phyloP scores from a whole-genome alignment of 2,113 vertebrate genomes.

The Gavialis gangeticus region DNA sequence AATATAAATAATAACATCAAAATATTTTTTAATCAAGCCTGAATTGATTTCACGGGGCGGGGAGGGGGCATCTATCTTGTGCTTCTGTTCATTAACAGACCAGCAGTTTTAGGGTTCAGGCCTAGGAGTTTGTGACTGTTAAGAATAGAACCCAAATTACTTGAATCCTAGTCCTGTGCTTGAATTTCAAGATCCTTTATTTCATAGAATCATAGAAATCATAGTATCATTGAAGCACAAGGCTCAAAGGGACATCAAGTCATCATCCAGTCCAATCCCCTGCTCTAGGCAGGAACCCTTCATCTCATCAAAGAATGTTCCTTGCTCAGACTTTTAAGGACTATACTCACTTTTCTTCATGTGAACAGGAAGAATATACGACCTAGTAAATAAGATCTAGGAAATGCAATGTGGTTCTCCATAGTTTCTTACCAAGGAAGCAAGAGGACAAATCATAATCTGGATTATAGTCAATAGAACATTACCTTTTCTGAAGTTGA shows the following conservation, averaged over 20 bases:
- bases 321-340: not conserved
- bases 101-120: too few species aligned
- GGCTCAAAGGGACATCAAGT: too few species aligned
- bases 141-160: not conserved
- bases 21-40: too few species aligned
- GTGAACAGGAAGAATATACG: not conserved
- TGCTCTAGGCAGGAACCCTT: too few species aligned
- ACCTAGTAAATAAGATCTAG: not conserved
- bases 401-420: not conserved
- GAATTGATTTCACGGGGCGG: too few species aligned
- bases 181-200: not conserved
- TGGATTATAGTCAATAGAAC: slow-evolving; percentile 24
- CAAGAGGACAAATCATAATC: not conserved
- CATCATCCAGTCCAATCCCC: too few species aligned
- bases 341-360: not conserved
- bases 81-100: too few species aligned
- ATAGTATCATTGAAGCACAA: too few species aligned
- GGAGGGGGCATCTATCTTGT: too few species aligned
- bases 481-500: slow-evolving; percentile 45
- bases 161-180: not conserved
- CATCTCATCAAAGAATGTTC: not conserved
- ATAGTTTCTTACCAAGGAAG: not conserved
- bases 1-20: too few species aligned
- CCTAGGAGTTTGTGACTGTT: not conserved
- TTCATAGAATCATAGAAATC: not conserved